Percentiles rank a stretch among this genome's conserved stretches.
These are phyloP conservation scores for Trididemnum clinides DNA, from an alignment of 23 tunicate genomes.

Conservation along the genomic window DNA sequence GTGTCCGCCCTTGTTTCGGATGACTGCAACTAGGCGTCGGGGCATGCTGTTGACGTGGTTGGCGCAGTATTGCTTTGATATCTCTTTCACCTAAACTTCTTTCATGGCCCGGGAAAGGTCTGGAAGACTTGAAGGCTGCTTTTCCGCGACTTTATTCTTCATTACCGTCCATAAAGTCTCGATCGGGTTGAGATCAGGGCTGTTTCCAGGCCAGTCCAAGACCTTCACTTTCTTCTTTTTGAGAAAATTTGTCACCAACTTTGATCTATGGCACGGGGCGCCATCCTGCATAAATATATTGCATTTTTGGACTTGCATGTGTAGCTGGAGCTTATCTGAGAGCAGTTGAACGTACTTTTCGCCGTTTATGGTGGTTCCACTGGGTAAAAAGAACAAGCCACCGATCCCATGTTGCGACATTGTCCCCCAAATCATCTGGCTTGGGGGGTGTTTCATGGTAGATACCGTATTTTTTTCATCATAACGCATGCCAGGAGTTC, in stretches of 20 bases:
- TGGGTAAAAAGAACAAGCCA: conserved; percentile 5
- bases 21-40: conserved; percentile 10
- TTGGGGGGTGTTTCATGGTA: conserved; percentile 24
- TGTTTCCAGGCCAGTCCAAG: conserved; percentile 20
- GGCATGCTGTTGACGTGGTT: conserved; percentile 26
- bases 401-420: conserved; percentile 9
- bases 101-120: conserved; percentile 11
- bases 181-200: conserved; percentile 29
- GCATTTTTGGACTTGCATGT: conserved; percentile 10
- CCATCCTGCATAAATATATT: conserved; percentile 35
- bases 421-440: conserved; percentile 9
- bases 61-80: conserved; percentile 7
- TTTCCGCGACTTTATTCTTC: conserved; percentile 20
- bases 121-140: conserved; percentile 9
- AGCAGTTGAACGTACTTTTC: conserved; percentile 11
- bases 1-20: conserved; percentile 27
- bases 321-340: conserved; percentile 3
- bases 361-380: conserved; percentile 23
- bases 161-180: conserved; percentile 28
- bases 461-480: not conserved
- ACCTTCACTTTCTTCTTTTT: conserved; percentile 3
- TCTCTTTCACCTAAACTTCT: not conserved
- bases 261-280: conserved; percentile 28
- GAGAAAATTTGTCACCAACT: conserved; percentile 4
- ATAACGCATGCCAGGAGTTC: not conserved